phyloP scores from a whole-genome alignment of 1,140 invertebrate species.

The Bombus superbus region DNA sequence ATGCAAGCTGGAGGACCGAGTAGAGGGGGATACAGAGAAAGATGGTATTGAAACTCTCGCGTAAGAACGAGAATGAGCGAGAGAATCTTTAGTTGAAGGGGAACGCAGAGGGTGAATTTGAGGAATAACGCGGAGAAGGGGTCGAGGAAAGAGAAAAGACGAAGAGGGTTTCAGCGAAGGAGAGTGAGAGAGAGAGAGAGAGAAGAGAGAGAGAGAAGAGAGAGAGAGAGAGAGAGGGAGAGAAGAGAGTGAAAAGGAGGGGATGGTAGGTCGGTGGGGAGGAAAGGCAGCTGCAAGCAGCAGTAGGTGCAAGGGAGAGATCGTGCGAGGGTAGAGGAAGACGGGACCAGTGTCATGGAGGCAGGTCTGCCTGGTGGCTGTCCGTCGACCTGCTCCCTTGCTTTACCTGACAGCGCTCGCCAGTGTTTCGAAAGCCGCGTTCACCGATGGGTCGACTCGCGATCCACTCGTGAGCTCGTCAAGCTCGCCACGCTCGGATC shows the following conservation, averaged over 20 bases:
- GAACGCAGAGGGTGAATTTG: not conserved
- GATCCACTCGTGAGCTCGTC: conserved; percentile 40
- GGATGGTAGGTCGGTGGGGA: not conserved
- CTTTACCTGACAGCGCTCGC: conserved; percentile 60
- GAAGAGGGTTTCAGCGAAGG: not conserved
- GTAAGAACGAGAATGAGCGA: not conserved
- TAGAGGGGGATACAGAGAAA: not conserved
- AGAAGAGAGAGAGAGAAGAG: too few species aligned
- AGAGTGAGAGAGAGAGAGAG: not conserved
- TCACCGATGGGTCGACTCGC: conserved; percentile 59
- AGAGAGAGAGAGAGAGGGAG: not conserved
- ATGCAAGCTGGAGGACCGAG: not conserved
- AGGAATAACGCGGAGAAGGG: not conserved
- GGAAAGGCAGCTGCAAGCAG: conserved; percentile 32
- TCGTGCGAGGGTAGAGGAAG: not conserved
- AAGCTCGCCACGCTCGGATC: conserved; percentile 37
- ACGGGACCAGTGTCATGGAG: conserved; percentile 56
- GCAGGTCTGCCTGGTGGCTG: conserved; percentile 64
- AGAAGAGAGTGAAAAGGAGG: not conserved
- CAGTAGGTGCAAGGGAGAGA: conserved; percentile 31
- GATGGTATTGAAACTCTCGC: not conserved
- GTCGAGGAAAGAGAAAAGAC: not conserved
- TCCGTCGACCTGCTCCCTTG: conserved; percentile 64
- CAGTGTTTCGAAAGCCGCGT: conserved; percentile 67
- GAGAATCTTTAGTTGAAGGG: not conserved